These are phyloP conservation scores for Encarsia formosa DNA, from an alignment of 2,888 invertebrate genomes.

Conservation along the genomic window DNA sequence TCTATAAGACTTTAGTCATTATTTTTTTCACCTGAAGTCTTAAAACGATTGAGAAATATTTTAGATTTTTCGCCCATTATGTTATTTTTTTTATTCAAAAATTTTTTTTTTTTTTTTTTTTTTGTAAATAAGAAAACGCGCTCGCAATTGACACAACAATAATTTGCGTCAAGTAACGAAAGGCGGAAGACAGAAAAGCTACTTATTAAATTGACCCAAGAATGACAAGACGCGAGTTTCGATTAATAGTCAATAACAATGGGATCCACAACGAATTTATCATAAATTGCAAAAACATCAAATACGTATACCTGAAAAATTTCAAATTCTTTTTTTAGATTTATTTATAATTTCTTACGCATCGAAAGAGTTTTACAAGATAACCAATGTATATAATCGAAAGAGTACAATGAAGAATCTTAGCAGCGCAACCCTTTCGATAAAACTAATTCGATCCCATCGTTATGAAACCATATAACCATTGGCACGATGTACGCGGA, in stretches of 20 bases:
- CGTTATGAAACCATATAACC: conserved; percentile 13
- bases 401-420: not conserved
- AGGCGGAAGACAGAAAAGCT: conserved; percentile 27
- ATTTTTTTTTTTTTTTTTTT: conserved; percentile 21
- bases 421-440: conserved; percentile 13
- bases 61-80: conserved; percentile 24
- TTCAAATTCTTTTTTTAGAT: not conserved
- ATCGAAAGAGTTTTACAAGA: no score
- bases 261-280: conserved; percentile 18
- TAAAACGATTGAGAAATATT: conserved; percentile 12
- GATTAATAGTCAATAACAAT: conserved; percentile 18
- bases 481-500: conserved; percentile 34
- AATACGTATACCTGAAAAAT: not conserved
- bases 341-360: no score
- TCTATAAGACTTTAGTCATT: conserved; percentile 10
- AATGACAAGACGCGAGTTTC: conserved; percentile 33
- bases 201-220: conserved; percentile 31
- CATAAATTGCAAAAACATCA: not conserved
- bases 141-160: conserved; percentile 6
- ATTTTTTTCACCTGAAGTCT: conserved; percentile 14
- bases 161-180: conserved; percentile 17
- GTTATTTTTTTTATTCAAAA: no score
- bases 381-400: no score
- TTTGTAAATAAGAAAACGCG: conserved; percentile 19
- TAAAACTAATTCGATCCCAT: conserved; percentile 14